Evolutionary conservation across 2,113 vertebrate species (phyloP).

Genomic region (Apus apus): DNA sequence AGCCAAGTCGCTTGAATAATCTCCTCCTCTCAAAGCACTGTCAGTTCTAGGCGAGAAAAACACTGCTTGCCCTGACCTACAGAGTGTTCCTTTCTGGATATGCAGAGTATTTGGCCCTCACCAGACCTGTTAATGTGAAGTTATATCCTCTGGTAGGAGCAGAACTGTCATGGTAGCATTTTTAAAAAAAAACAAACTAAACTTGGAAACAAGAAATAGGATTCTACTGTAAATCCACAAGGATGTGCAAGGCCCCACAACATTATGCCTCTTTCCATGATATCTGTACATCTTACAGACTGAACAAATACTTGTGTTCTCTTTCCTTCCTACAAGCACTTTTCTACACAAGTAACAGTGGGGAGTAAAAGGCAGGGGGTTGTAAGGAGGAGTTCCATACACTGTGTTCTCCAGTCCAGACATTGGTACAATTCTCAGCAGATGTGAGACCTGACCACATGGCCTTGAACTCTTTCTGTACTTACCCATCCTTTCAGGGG

Average conservation of each 20-base stretch:
- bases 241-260: neutral
- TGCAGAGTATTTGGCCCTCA: neutral
- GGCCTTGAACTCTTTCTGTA: slow-evolving; percentile 51
- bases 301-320: rapidly evolving
- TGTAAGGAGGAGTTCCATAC: neutral
- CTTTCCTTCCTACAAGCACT: neutral
- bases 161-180: neutral
- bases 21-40: neutral
- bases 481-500: slow-evolving; percentile 99
- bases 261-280: neutral
- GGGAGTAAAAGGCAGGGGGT: neutral
- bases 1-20: neutral
- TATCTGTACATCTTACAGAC: neutral
- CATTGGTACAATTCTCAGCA: neutral
- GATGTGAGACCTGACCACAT: neutral
- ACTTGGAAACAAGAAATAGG: neutral
- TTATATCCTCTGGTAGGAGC: neutral
- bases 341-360: neutral
- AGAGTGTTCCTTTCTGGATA: neutral
- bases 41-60: neutral
- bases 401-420: neutral
- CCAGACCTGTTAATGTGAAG: neutral
- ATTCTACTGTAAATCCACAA: neutral
- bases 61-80: neutral
- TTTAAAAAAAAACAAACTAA: neutral